Percentiles rank a stretch among this genome's conserved stretches.
These are phyloP conservation scores for Gavialis gangeticus DNA, from an alignment of 2,113 vertebrate genomes.

Conservation along the genomic window DNA sequence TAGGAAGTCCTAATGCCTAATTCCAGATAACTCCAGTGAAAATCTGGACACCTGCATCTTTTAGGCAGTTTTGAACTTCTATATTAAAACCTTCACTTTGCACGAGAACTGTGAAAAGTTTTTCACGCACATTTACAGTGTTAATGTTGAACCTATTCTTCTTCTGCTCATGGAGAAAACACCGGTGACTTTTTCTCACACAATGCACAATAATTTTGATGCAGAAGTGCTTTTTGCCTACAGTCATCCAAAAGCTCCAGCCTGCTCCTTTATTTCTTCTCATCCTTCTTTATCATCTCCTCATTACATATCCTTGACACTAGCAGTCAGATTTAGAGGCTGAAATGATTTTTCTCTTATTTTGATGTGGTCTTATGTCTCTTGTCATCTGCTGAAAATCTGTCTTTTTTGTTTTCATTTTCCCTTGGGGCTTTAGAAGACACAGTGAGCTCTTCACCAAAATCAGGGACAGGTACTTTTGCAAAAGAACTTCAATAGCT, in stretches of 20 bases:
- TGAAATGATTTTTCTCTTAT: conserved; percentile 39
- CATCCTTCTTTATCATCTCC: conserved; percentile 19
- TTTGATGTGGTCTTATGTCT: conserved; percentile 21
- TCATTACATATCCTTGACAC: conserved; percentile 32
- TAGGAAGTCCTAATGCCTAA: no score
- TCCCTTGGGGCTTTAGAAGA: conserved; percentile 9
- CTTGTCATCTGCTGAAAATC: not conserved
- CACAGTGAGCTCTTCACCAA: not conserved
- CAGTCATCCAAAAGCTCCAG: conserved; percentile 53
- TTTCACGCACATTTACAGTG: no score
- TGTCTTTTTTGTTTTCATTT: conserved; percentile 29
- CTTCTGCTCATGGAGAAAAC: no score
- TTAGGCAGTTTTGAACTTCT: no score
- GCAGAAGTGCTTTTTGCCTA: conserved; percentile 45
- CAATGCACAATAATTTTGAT: conserved; percentile 50
- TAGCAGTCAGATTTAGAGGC: conserved; percentile 16
- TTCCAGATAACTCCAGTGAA: no score
- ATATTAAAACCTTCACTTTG: no score
- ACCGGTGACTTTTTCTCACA: conserved; percentile 38
- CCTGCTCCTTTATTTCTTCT: conserved; percentile 37
- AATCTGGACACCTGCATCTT: no score
- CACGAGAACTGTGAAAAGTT: no score
- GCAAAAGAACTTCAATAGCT: conserved; percentile 1
- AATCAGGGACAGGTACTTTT: not conserved
- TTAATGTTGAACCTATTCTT: no score